Evolutionary conservation across 2,888 invertebrate species (phyloP), one percentile per base, ranked within the genome.

Genomic region (Thymelicus lineola): DNA sequence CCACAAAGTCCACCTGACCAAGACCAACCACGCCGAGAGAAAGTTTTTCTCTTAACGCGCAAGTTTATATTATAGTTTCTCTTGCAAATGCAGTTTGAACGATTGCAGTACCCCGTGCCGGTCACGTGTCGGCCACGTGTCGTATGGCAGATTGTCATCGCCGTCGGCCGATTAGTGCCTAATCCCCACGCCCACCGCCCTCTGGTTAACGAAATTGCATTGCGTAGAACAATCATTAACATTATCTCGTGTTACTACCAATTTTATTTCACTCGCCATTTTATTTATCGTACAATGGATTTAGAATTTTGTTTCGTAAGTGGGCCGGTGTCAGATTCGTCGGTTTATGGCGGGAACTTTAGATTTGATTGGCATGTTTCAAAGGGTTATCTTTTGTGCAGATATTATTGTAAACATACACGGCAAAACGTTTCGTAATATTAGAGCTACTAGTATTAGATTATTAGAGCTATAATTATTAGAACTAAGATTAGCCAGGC

Each of bases 141-240:
- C 62, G 62, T 61, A 55, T 62, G 68, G 64, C 83, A 80, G 92
- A 93, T 92, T 91, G 88, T 90, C 93, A 91, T 92, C 91, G 86
- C 87, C 87, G 84, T 20, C 83, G 83, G 76, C 85, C 89, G 92
- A 93, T 93, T 92, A 92, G 86, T 76, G 82, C 83, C 84, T 89
- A 89, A 90, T 90, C 90, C 89, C 73, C 85, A 85, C 89, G 88
- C 90, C 90, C 89, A 74, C 85, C 89, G 88, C 89, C 75, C 90
- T 81, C 77, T 79, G 82, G 82, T 85, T 83, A 83, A 76, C 77
- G 78, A 77, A 80, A 88, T 88, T 83, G 87, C 83, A 86, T 88
- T 84, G 86, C 88, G 82, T 84, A 76, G 80, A 76, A 82, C 82
- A 86, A 86, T 89, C 83, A 88, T 90, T 90, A 88, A 80, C 79